Base-by-base conservation (phyloP, 2,888 invertebrate species). In the Brachylomia viminalis region DNA sequence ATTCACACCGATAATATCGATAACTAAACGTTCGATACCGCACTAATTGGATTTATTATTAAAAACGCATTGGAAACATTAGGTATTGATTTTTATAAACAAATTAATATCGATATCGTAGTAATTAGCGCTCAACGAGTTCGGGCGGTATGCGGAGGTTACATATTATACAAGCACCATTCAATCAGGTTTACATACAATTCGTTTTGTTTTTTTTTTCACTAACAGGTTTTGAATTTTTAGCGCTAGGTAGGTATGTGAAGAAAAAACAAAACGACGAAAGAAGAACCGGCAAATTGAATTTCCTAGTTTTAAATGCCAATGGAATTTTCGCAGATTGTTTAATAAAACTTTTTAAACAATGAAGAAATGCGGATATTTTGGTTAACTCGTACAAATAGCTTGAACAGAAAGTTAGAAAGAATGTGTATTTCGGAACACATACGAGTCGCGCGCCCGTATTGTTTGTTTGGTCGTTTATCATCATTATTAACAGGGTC, bases 11-110 rank as follows among this genome's bases (percentile, higher is more conserved):
- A 91, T 91, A 90, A 82, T 84, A 80, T 81, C 88, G 89, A 90
- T 90, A 91, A 82, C 77, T 69, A 75, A 78, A 82, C 83, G 84
- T 76, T 88, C 87, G 89, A 91, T 90, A 91, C 77, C 80, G 72
- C 86, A 90, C 91, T 93, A 93, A 94, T 94, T 90, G 89, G 88
- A 87, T 82, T 81, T 79, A 85, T 85, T 86, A 93, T 95, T 94
- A 94, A 92, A 93, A 92, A 89, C 88, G 72, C 91, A 92, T 94
- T 90, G 87, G 79, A 88, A 89, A 90, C 86, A 90, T 91, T 90
- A 38, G 42, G 33, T 75, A 81, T 87, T 89, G 89, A 89, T 90
- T 88, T 90, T 89, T 83, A 88, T 83, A 89, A 82, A 88, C 88
- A 91, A 89, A 90, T 88, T 88, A 86, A 84, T 86, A 73, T 81